Base-by-base conservation (phyloP, 1,140 invertebrate genomes). In the Pseudomyrmex dendroicus region DNA sequence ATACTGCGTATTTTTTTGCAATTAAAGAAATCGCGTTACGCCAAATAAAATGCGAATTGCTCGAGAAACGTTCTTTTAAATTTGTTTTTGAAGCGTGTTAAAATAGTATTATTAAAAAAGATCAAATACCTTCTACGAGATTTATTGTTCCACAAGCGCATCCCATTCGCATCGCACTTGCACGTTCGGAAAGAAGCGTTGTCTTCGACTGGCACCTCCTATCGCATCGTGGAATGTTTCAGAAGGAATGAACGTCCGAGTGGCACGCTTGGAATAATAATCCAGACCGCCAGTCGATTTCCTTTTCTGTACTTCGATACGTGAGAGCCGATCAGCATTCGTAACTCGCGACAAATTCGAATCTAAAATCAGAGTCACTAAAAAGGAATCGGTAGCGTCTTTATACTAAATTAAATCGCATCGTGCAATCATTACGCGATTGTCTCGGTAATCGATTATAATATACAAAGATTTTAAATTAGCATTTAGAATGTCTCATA, bases 201-300 rank as follows among this genome's bases (percentile, higher is more conserved):
- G 90, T 86, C 89, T 91, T 89, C 91, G 90, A 91, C 90, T 91
- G 91, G 86, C 89, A 88, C 84, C 89, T 83, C 84, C 86, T 86
- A 87, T 89, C 90, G 92, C 89, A 90, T 88, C 86, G 90, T 90
- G 92, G 93, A 93, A 93, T 93, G 93, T 91, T 91, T 92, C 88
- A 87, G 84, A 91, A 91, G 91, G 92, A 93, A 93, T 92, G 91
- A 92, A 92, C 92, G 92, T 93, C 91, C 92, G 91, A 90, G 85
- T 83, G 67, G 76, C 92, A 91, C 92, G 93, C 92, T 86, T 89
- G 84, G 93, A 93, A 94, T 94, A 92, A 91, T 91, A 86, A 92
- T 91, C 72, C 64, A 25, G 83, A 82, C 68, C 70, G 84, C 44
- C 86, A 84, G 85, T 91, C 91, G 90, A 93, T 93, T 94, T 93